Evolutionary conservation across 2,113 vertebrate genomes (phyloP), one percentile per base, ranked within the genome.

Genomic region (Chunga burmeisteri): DNA sequence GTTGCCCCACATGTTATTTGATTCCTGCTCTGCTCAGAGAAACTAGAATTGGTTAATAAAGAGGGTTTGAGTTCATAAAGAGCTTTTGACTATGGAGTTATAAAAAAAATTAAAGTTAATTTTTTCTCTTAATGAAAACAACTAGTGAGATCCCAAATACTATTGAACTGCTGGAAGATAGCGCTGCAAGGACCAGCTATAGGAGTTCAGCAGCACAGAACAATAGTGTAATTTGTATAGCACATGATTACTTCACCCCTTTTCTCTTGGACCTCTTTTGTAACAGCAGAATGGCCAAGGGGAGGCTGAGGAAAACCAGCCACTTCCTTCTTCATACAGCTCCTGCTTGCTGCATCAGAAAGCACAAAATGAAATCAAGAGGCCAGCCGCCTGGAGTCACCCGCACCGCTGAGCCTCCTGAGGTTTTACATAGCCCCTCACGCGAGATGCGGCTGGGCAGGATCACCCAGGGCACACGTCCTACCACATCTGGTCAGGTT

Each of bases 211-310:
- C 50, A 83, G 67, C 23, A 59, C 14, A 49, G 47, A 71, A 70
- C 10, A 61, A 13, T 2, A 68, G 25, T 1, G 3, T 42, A 10
- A 56, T 44, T 78, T 61, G 83, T 72, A 17, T 23, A 81, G 70
- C 32, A 67, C 0, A 0, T 0, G 0, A 17, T 68, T 65, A 61
- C 29, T 61, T 84, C 73, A 81, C 8, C 19, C 42, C 2, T 61
- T 30, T 17, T 80, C 73, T 49, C 56, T 53, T 40, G 49, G 56
- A 38, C 21, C 53, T 72, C 34, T 79, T 2, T 0, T 61, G 30
- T 65, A 61, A 11, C 19, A 63, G 65, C 34, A 79, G 83, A 68
- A 53, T 13, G 49, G 61, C 52, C 0, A 1, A 67, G 79, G 22
- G 34, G 78, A 82, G 46, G 49, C 50, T 94, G 86, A 93, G 81